A percentile compares a stretch with the other conserved stretches of the same genome.
phyloP scores from a whole-genome alignment of 2,113 vertebrate species.

The Pseudorectes ferrugineus region DNA sequence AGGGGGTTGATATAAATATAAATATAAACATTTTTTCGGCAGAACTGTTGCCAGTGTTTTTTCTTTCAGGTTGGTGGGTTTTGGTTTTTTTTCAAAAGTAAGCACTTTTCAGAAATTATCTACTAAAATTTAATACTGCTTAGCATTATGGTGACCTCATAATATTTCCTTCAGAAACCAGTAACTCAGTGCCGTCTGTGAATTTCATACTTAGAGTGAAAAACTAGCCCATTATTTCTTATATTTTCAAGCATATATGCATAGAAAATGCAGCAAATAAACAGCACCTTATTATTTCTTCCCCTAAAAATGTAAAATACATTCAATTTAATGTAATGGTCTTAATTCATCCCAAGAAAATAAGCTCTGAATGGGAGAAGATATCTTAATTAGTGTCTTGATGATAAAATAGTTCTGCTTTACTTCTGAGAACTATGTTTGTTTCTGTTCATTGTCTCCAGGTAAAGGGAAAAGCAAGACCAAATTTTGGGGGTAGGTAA shows the following conservation, averaged over 20 bases:
- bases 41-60: constrained; percentile 74
- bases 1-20: constrained; percentile 83
- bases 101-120: constrained; percentile 89
- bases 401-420: not conserved
- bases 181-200: constrained; percentile 25
- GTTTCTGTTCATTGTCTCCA: not conserved
- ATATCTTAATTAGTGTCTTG: not conserved
- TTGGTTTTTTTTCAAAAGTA: constrained; percentile 75
- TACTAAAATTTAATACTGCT: constrained; percentile 77
- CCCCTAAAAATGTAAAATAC: not conserved
- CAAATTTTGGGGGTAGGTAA: not conserved
- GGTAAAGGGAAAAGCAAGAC: not conserved
- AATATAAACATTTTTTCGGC: constrained; percentile 72
- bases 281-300: not conserved
- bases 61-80: constrained; percentile 32
- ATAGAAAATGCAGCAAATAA: not conserved
- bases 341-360: not conserved
- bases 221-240: constrained; percentile 45
- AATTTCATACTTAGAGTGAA: constrained; percentile 42
- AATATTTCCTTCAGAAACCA: constrained; percentile 63
- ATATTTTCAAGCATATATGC: not conserved
- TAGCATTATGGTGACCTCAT: constrained; percentile 60
- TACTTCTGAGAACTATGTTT: not conserved
- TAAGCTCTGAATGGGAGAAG: not conserved
- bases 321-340: not conserved